Percentiles rank a stretch among this genome's conserved stretches.
Evolutionary conservation across 1,140 invertebrate species (phyloP).

Genomic region (Ptiloglossa arizonensis): DNA sequence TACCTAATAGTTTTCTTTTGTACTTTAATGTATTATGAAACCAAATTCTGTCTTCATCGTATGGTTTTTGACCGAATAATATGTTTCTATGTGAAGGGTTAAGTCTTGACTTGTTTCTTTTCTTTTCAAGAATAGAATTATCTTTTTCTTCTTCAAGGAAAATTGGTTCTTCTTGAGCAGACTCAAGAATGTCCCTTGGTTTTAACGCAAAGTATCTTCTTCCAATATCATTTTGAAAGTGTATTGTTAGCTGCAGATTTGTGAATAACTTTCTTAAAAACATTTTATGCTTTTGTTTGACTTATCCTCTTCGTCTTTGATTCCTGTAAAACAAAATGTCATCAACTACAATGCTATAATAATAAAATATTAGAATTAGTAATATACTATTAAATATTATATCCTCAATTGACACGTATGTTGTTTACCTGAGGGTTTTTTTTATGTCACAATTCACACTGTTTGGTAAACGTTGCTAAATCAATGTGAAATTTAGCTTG

Average conservation of each 20-base stretch:
- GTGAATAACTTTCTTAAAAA: not conserved
- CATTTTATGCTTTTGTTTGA: not conserved
- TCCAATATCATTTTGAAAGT: not conserved
- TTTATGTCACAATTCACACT: no score
- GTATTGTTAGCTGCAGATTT: not conserved
- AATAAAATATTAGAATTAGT: not conserved
- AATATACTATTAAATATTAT: not conserved
- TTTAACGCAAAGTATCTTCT: not conserved
- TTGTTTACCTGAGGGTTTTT: not conserved
- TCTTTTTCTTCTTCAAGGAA: conserved; percentile 54
- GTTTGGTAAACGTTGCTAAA: not conserved
- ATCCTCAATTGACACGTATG: not conserved
- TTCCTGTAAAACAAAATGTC: not conserved
- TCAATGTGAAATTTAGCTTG: not conserved
- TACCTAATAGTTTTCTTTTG: conserved; percentile 83
- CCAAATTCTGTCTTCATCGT: conserved; percentile 77
- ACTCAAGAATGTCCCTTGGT: not conserved
- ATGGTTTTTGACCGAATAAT: conserved; percentile 81
- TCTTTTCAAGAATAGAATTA: conserved; percentile 32
- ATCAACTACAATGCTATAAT: not conserved
- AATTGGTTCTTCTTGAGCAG: conserved; percentile 55
- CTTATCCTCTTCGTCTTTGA: not conserved
- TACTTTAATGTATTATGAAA: conserved; percentile 84
- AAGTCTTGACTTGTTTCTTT: conserved; percentile 85
- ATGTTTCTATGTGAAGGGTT: conserved; percentile 82